These are phyloP conservation scores for Abramis brama DNA, from an alignment of 2,113 vertebrate genomes.

Conservation along the genomic window DNA sequence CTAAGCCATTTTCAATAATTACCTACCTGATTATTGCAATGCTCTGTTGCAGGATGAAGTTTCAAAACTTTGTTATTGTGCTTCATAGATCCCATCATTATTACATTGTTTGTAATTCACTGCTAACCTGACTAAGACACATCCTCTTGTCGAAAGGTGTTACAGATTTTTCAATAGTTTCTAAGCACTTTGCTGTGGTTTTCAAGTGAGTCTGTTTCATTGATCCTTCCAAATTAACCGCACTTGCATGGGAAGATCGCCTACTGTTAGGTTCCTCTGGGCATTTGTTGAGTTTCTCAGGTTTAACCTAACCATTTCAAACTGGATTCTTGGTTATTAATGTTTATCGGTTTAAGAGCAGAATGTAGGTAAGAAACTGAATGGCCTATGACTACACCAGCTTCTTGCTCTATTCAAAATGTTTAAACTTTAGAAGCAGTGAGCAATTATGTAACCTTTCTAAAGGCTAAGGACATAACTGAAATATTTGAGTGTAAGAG, in stretches of 20 bases:
- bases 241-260: constrained; percentile 33
- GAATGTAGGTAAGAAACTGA: not conserved
- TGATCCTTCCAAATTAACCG: constrained; percentile 36
- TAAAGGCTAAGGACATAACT: constrained; percentile 46
- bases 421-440: not conserved
- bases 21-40: constrained; percentile 7
- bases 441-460: constrained; percentile 34
- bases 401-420: constrained; percentile 1
- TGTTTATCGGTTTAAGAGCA: constrained; percentile 25
- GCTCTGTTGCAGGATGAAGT: not conserved
- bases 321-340: not conserved
- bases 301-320: constrained; percentile 11
- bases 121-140: not conserved
- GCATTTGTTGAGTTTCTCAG: constrained; percentile 13
- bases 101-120: not conserved
- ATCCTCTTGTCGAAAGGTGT: constrained; percentile 24
- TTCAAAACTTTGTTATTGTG: constrained; percentile 16
- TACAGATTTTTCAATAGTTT: constrained; percentile 34
- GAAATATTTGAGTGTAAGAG: constrained; percentile 44
- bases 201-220: constrained; percentile 50
- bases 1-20: not conserved
- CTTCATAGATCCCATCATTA: constrained; percentile 13
- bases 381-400: not conserved
- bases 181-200: constrained; percentile 50
- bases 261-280: constrained; percentile 21